Evolutionary conservation across 92 coral and sea anemone genomes (phyloP).

Genomic region (Palythoa grandiflora): DNA sequence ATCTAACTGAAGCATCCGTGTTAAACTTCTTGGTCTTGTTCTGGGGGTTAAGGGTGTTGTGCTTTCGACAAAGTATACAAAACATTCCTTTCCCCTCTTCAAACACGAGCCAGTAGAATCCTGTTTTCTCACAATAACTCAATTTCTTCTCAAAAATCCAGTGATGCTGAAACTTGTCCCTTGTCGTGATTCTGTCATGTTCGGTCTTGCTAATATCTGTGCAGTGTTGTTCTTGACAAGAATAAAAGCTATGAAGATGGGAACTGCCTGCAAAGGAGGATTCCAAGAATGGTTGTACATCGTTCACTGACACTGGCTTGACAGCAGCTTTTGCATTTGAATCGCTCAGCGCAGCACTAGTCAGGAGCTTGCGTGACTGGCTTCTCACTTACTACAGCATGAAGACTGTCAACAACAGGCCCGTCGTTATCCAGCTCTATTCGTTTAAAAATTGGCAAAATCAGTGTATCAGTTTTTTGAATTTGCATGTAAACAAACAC

Average conservation of each 20-base stretch:
- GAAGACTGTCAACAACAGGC: slow-evolving; percentile 13
- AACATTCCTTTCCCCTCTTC: slow-evolving; percentile 45
- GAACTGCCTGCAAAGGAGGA: background rate
- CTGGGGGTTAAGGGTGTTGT: slow-evolving; percentile 16
- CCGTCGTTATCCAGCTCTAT: slow-evolving; percentile 6
- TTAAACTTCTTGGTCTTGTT: slow-evolving; percentile 49
- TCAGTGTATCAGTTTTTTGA: slow-evolving; percentile 14
- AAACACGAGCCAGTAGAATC: slow-evolving; percentile 26
- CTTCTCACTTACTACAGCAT: background rate
- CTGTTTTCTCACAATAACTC: slow-evolving; percentile 40
- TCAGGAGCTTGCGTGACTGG: slow-evolving; percentile 13
- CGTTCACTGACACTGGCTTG: slow-evolving; percentile 31
- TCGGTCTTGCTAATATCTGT: slow-evolving; percentile 26
- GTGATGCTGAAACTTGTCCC: slow-evolving; percentile 33
- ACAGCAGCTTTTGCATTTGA: background rate
- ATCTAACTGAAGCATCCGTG: slow-evolving; percentile 41
- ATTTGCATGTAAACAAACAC: background rate
- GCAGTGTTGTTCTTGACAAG: slow-evolving; percentile 18
- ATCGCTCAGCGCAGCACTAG: background rate
- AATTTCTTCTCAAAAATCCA: slow-evolving; percentile 36
- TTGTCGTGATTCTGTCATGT: slow-evolving; percentile 1
- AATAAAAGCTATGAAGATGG: slow-evolving; percentile 23
- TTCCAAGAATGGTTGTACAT: background rate
- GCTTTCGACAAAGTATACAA: slow-evolving; percentile 47
- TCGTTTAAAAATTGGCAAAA: background rate